Base-by-base conservation (phyloP, 2,113 vertebrate species). In the Empidonax alnorum region DNA sequence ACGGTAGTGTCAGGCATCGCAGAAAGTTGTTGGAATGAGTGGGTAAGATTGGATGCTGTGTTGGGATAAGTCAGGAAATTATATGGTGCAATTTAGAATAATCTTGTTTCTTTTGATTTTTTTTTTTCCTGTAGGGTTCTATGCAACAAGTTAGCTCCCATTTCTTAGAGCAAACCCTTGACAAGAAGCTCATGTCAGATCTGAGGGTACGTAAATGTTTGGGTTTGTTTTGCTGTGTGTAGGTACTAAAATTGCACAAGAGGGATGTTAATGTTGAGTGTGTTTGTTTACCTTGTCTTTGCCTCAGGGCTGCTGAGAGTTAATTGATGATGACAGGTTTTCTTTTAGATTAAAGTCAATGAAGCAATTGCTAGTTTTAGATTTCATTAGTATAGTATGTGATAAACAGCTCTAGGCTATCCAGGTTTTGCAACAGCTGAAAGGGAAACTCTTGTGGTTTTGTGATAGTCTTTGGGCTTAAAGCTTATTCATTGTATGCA, bases 121-220 rank as follows among this genome's bases (percentile, higher is more conserved):
- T 55, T 2, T 4, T 39, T 46, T 53, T 27, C 5, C 47, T 80
- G 41, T 84, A 99, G 99, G 99, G 99, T 14, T 99, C 99, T 5
- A 99, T 99, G 99, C 98, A 98, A 88, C 99, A 99, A 98, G 99
- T 99, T 67, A 99, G 99, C 91, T 98, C 98, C 82, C 99, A 99
- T 94, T 99, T 99, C 91, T 97, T 99, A 97, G 99, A 99, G 95
- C 99, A 99, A 97, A 99, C 99, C 1, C 95, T 99, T 85, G 99
- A 99, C 93, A 99, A 99, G 98, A 99, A 99, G 95, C 98, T 99
- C 79, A 99, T 99, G 99, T 99, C 99, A 6, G 99, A 99, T 93
- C 98, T 99, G 77, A 98, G 99, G 98, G 99, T 99, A 98, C 42
- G 66, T 93, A 78, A 61, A 55, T 14, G 21, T 86, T 58, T 56